These are phyloP conservation scores for Anagyrus pseudococci DNA, from an alignment of 2,888 invertebrate species.

Conservation along the genomic window DNA sequence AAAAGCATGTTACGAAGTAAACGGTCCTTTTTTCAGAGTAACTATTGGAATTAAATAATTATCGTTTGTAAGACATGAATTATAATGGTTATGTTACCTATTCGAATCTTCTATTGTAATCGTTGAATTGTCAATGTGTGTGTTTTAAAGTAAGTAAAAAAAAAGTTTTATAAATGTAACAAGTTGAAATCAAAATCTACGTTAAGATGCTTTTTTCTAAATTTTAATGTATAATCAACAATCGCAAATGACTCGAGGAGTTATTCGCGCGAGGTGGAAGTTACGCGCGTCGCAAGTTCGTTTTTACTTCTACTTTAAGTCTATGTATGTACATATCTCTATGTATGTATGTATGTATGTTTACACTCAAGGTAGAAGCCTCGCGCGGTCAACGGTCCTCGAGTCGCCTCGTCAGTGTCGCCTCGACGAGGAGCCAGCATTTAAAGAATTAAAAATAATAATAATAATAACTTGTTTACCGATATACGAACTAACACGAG, in stretches of 20 bases:
- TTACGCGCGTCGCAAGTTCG: neutral
- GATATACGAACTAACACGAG: constrained; percentile 13
- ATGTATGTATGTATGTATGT: neutral
- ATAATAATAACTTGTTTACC: constrained; percentile 32
- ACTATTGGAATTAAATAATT: constrained; percentile 28
- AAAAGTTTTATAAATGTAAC: constrained; percentile 30
- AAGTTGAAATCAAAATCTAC: constrained; percentile 34
- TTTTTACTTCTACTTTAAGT: too few relatives aligned
- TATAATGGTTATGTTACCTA: constrained; percentile 37
- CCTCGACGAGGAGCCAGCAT: neutral
- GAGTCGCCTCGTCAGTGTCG: constrained; percentile 10
- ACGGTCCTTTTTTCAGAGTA: constrained; percentile 29
- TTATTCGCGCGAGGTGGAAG: constrained; percentile 7
- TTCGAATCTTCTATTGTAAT: constrained; percentile 35
- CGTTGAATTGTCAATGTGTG: constrained; percentile 35
- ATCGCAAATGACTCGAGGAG: neutral
- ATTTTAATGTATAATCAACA: constrained; percentile 27
- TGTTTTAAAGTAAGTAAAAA: constrained; percentile 33
- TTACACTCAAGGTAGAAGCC: neutral
- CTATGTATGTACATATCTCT: too few relatives aligned
- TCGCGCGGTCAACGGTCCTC: constrained; percentile 11
- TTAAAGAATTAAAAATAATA: constrained; percentile 4
- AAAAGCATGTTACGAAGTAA: constrained; percentile 9
- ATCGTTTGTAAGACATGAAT: constrained; percentile 30
- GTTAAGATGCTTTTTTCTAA: constrained; percentile 37